Evolutionary conservation across 1,140 invertebrate species (phyloP), one percentile per base, ranked within the genome.

Genomic region (Globodera ellingtonae): DNA sequence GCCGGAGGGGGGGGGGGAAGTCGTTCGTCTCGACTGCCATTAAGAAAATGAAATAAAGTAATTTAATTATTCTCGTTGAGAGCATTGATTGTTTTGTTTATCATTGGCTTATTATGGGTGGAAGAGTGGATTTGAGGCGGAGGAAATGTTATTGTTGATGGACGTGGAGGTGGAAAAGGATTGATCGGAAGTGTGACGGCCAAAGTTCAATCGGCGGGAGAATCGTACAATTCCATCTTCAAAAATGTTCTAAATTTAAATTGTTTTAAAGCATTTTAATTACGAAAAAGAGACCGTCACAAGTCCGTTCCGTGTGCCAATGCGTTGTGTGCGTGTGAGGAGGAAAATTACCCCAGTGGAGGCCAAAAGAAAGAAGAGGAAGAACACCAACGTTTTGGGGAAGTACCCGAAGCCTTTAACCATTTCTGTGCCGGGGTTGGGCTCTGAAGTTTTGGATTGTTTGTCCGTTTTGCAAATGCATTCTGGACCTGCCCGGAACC

Each of bases 401-500:
- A 59, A 59, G 66, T 46, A n/a, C 9, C 73, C 35, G 4, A 6
- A 62, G 35, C 56, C 18, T 5, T 44, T 44, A 6, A 35, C n/a
- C 35, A 13, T 35, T 35, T 75, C 73, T 18, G 52, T 48, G 70
- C 70, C 47, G 9, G 73, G 56, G n/a, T 75, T 56, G 7, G 52
- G 10, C 44, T 75, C 73, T 69, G 52, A 44, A 46, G 7, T 8
- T 8, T 21, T 8, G 8, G 0, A 9, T 21, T 24, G 15, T 24
- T 46, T 9, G 9, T 10, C 50, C 8, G 6, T 74, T 24, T 72
- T 24, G n/a, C 50, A 10, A 44, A 24, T 5, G 6, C 6, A 52
- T n/a, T 21, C 18, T 35, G 21, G 47, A 81, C 79, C 81, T 66
- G 81, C 82, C 78, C 62, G 79, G 15, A 79, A 83, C 35, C 59